These are phyloP conservation scores for Archocentrus centrarchus DNA, from an alignment of 2,113 vertebrate genomes.

Conservation along the genomic window DNA sequence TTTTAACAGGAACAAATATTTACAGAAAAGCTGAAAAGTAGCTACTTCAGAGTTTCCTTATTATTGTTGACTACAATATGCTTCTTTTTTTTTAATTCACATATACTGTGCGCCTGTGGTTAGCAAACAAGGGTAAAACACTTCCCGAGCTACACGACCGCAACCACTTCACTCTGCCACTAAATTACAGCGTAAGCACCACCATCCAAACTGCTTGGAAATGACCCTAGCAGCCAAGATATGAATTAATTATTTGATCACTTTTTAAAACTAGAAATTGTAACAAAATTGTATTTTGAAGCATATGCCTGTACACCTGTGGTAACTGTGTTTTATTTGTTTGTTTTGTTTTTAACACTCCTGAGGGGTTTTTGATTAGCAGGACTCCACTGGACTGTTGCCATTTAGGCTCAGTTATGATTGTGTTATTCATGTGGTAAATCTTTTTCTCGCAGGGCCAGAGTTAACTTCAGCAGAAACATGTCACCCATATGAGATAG, in stretches of 20 bases:
- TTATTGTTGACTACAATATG: not conserved
- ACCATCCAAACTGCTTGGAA: not conserved
- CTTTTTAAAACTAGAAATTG: not conserved
- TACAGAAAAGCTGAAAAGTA: not conserved
- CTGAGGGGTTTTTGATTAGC: constrained; percentile 31
- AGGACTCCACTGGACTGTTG: constrained; percentile 41
- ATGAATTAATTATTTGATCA: not conserved
- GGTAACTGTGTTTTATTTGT: not conserved
- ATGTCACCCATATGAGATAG: constrained; percentile 65
- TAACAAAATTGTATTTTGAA: not conserved
- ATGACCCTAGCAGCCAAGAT: not conserved
- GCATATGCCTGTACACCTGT: constrained; percentile 16
- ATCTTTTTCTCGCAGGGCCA: constrained; percentile 58
- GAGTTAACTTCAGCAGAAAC: constrained; percentile 63
- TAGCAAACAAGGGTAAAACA: constrained; percentile 29
- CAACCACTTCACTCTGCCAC: constrained; percentile 1
- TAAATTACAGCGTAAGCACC: constrained; percentile 4
- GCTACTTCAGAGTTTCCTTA: not conserved
- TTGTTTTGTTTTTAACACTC: not conserved
- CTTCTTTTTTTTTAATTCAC: accelerated
- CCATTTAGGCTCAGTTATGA: constrained; percentile 39
- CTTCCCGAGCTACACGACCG: constrained; percentile 39
- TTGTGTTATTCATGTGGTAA: constrained; percentile 32
- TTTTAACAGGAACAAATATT: not conserved
- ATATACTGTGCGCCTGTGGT: not conserved